phyloP scores from a whole-genome alignment of 2,797 vertebrate species.

The Chelon auratus region DNA sequence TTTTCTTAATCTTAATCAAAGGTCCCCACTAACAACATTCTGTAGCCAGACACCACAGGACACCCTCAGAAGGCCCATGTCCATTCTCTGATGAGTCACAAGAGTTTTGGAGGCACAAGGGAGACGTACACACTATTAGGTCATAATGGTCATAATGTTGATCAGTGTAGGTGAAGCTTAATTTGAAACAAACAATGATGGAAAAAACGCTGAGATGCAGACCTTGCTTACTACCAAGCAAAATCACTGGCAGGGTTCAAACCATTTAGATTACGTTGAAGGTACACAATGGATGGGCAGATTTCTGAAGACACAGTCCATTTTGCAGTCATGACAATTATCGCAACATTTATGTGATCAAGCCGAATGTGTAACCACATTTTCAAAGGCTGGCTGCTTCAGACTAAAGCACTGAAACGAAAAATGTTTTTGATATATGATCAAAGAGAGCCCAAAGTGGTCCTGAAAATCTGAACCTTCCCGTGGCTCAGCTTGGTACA shows the following conservation, averaged over 20 bases:
- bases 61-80: no score
- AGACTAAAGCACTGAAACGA: constrained; percentile 48
- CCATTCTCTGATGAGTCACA: no score
- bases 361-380: constrained; percentile 47
- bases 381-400: constrained; percentile 66
- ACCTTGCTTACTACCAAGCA: no score
- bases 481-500: constrained; percentile 69
- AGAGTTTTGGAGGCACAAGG: no score
- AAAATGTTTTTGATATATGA: constrained; percentile 61
- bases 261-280: background rate
- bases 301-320: constrained; percentile 12
- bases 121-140: no score
- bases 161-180: no score
- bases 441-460: constrained; percentile 73
- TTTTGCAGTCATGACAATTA: constrained; percentile 45
- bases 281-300: constrained; percentile 7
- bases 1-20: no score
- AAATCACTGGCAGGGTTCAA: background rate
- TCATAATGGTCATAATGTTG: no score
- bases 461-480: constrained; percentile 67
- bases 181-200: no score
- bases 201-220: no score
- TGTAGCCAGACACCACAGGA: no score
- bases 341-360: constrained; percentile 33
- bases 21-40: no score